A percentile compares a stretch with the other conserved stretches of the same genome.
Conservation (phyloP, 2,888 invertebrate genomes). For the Meteorus colon region DNA sequence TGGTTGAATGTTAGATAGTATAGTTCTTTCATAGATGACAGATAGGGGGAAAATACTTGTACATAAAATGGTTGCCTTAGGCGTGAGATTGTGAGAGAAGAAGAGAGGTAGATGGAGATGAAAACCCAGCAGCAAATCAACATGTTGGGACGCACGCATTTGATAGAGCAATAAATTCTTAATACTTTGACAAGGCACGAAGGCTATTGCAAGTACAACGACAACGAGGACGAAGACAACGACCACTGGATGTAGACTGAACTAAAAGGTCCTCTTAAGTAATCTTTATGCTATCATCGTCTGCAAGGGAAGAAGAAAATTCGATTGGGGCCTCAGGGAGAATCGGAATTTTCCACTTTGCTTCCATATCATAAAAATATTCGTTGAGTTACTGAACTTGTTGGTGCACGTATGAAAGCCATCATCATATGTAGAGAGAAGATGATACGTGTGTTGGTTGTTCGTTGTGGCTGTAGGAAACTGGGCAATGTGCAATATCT, state of each 20-base stretch:
- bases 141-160: conserved; percentile 9
- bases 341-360: background rate
- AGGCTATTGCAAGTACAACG: background rate
- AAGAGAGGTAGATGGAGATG: background rate
- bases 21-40: background rate
- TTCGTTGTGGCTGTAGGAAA: background rate
- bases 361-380: background rate
- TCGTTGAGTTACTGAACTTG: background rate
- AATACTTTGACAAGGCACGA: conserved; percentile 9
- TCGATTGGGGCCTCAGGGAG: background rate
- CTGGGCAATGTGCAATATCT: conserved; percentile 57
- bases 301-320: background rate
- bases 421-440: background rate
- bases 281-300: background rate
- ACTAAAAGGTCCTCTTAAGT: background rate
- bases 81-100: background rate
- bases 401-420: background rate
- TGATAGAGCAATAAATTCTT: conserved; percentile 25
- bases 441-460: conserved; percentile 19
- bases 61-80: background rate
- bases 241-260: background rate
- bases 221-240: background rate
- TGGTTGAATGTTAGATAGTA: background rate
- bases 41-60: background rate
- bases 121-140: conserved; percentile 1